phyloP scores from a whole-genome alignment of 2,888 invertebrate genomes.

The Odiellus spinosus region DNA sequence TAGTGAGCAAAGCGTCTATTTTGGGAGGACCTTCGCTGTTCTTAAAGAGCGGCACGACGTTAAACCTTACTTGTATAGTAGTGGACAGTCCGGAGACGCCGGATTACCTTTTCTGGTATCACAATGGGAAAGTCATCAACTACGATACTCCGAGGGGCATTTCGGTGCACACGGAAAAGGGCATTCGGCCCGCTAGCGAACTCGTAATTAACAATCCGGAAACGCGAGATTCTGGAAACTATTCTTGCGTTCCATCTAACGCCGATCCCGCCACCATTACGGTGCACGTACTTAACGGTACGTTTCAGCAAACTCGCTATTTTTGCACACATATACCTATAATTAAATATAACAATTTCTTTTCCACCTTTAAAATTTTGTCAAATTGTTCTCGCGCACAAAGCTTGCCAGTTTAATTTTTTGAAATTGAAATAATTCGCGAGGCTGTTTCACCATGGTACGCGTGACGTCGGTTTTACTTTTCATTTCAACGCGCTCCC shows the following conservation, averaged over 20 bases:
- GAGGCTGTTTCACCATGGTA: no score
- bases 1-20: constrained; percentile 82
- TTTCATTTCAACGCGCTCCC: no score
- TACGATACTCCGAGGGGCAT: constrained; percentile 75
- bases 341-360: no score
- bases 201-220: constrained; percentile 35
- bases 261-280: constrained; percentile 66
- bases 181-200: constrained; percentile 69
- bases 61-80: constrained; percentile 82
- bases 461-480: no score
- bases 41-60: constrained; percentile 82
- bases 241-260: constrained; percentile 69
- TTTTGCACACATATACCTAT: no score
- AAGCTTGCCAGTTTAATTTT: no score
- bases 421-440: no score
- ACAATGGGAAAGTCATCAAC: constrained; percentile 74
- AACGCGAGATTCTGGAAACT: constrained; percentile 37
- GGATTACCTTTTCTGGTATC: constrained; percentile 71
- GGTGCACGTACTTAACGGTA: constrained; percentile 71
- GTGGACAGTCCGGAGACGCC: constrained; percentile 76
- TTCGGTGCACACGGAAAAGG: constrained; percentile 73
- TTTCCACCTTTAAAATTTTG: no score
- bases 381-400: no score
- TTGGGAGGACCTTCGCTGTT: constrained; percentile 80
- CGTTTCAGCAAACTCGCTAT: no score